Conservation (phyloP, 2,797 vertebrate species). For the Gymnothorax reevesii region DNA sequence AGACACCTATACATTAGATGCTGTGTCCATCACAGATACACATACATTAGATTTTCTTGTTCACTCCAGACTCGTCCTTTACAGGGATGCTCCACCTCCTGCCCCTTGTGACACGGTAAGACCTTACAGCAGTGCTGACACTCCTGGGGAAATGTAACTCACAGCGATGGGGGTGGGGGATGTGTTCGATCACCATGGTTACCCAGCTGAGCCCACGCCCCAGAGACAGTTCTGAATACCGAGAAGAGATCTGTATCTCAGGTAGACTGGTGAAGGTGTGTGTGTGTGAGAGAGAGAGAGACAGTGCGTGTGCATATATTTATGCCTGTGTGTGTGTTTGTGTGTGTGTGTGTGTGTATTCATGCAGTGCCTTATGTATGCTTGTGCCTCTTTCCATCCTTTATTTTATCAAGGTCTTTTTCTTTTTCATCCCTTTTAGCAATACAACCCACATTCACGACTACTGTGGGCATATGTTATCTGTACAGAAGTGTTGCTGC, state of each 20-base stretch:
- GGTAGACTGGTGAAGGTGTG: slow-evolving; percentile 16
- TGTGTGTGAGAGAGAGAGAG: background rate
- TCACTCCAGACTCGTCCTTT: too few relatives aligned
- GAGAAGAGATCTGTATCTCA: background rate
- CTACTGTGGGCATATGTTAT: slow-evolving; percentile 28
- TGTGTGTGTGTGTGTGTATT: too few relatives aligned
- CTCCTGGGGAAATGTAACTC: slow-evolving; percentile 63
- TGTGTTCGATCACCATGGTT: slow-evolving; percentile 72
- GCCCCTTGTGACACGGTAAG: too few relatives aligned
- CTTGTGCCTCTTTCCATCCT: too few relatives aligned
- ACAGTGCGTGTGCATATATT: background rate
- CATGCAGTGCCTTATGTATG: too few relatives aligned
- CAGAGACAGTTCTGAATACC: slow-evolving; percentile 51
- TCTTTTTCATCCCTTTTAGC: too few relatives aligned
- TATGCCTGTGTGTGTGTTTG: background rate
- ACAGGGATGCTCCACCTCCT: too few relatives aligned
- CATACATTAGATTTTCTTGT: too few relatives aligned
- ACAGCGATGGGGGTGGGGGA: slow-evolving; percentile 11
- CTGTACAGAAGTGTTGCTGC: slow-evolving; percentile 23
- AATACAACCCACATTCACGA: too few relatives aligned
- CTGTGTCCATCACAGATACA: too few relatives aligned
- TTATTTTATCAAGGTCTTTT: too few relatives aligned
- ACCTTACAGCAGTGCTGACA: slow-evolving; percentile 53
- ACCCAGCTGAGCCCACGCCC: slow-evolving; percentile 65
- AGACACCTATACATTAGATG: too few relatives aligned